Percentiles rank a stretch among this genome's conserved stretches.
Conservation (phyloP, 2,888 invertebrate genomes). For the Operophtera brumata region DNA sequence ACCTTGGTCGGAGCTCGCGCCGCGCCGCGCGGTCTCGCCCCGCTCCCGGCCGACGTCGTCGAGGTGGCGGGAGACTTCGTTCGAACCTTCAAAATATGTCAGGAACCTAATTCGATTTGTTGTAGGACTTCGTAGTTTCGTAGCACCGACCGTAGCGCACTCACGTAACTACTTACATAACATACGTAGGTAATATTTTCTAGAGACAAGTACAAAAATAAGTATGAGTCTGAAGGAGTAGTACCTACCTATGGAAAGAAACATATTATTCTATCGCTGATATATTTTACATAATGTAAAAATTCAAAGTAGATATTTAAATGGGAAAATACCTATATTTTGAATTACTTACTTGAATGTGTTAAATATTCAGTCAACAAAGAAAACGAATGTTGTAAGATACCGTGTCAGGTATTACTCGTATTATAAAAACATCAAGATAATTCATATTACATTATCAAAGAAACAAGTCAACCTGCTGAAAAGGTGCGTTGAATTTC, state of each 20-base stretch:
- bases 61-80: conserved; percentile 25
- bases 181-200: neutral
- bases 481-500: neutral
- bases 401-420: no score
- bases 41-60: conserved; percentile 43
- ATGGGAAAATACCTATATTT: no score
- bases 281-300: no score
- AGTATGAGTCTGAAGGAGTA: neutral
- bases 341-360: no score
- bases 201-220: neutral
- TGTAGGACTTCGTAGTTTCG: conserved; percentile 18
- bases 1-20: conserved; percentile 62
- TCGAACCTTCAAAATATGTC: conserved; percentile 36
- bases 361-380: neutral
- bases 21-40: conserved; percentile 54
- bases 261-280: no score
- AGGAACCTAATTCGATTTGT: conserved; percentile 25
- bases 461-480: neutral
- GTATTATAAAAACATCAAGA: no score
- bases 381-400: neutral
- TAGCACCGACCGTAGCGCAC: neutral
- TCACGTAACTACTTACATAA: conserved; percentile 11
- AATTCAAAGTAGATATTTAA: no score
- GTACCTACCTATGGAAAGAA: no score
- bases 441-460: neutral